phyloP scores from a whole-genome alignment of 2,797 vertebrate species.

The Hemitrygon akajei region DNA sequence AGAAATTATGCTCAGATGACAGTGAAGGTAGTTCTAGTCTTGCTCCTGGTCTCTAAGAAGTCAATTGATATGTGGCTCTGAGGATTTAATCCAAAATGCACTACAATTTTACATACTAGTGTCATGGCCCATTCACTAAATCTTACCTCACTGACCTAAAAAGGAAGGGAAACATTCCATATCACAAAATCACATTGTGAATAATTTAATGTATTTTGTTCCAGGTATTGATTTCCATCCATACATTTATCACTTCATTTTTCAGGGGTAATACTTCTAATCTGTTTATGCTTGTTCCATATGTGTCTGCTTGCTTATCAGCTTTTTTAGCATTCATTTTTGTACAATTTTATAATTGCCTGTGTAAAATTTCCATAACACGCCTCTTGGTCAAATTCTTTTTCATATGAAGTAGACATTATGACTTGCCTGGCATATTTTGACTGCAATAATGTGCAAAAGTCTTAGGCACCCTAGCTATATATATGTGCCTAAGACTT shows the following conservation, averaged over 20 bases:
- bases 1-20: neutral
- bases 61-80: neutral
- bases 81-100: neutral
- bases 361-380: too few relatives aligned
- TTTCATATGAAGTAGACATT: neutral
- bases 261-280: neutral
- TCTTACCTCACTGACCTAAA: neutral
- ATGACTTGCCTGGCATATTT: neutral
- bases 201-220: neutral
- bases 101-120: neutral
- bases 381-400: neutral
- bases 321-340: neutral
- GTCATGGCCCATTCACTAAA: neutral
- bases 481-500: too few relatives aligned
- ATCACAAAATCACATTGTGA: too few relatives aligned
- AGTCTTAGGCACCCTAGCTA: too few relatives aligned
- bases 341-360: too few relatives aligned
- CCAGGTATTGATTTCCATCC: neutral
- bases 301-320: neutral
- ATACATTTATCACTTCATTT: neutral
- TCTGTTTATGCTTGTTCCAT: neutral
- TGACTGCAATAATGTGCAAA: neutral
- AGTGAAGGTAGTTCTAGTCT: neutral
- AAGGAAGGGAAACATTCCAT: neutral
- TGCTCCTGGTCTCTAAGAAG: too few relatives aligned